phyloP scores from a whole-genome alignment of 30 jellyfish, hydroid and myxozoan genomes.

The Euphysa ruthae region DNA sequence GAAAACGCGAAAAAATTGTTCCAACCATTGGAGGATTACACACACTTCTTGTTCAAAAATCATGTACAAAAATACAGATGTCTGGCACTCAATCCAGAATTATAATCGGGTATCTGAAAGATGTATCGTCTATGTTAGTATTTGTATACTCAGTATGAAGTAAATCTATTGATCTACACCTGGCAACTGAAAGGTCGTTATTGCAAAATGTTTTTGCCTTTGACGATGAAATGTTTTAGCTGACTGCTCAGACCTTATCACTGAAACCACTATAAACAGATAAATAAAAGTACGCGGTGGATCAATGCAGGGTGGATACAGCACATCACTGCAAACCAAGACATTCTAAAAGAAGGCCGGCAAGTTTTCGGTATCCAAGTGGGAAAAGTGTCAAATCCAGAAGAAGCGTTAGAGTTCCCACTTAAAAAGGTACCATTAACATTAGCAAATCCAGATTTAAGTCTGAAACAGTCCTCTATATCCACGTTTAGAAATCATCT shows the following conservation, averaged over 20 bases:
- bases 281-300: conserved; percentile 40
- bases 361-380: no score
- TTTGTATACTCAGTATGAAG: conserved; percentile 20
- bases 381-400: no score
- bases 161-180: conserved; percentile 6
- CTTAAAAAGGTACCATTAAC: no score
- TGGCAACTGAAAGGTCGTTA: conserved; percentile 21
- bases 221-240: conserved; percentile 30
- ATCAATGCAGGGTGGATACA: no score
- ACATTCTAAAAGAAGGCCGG: no score
- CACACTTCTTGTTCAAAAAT: conserved; percentile 11
- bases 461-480: no score
- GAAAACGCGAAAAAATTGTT: conserved; percentile 8
- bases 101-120: conserved; percentile 38
- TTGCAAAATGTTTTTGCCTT: conserved; percentile 18
- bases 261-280: conserved; percentile 41
- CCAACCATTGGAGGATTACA: conserved; percentile 18
- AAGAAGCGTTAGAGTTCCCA: no score
- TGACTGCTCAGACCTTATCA: conserved; percentile 33
- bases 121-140: conserved; percentile 6
- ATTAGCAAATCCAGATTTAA: no score
- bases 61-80: conserved; percentile 35
- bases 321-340: no score
- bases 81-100: no score
- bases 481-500: no score